Conservation (phyloP, 2,888 invertebrate species). For the Philopedon plagiatum region DNA sequence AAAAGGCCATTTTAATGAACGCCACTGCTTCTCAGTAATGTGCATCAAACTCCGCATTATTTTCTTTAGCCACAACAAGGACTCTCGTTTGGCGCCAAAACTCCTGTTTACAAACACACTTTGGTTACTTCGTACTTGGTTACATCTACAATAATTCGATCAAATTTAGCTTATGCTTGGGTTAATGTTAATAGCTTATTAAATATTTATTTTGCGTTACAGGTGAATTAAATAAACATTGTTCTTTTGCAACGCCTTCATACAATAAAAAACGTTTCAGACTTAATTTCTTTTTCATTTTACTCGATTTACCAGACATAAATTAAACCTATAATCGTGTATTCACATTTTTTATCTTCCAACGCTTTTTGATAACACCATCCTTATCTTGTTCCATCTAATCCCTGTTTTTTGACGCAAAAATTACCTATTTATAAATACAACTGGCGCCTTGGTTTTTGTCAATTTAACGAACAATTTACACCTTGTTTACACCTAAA, state of each 20-base stretch:
- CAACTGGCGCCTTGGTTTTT: background rate
- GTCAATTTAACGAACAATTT: background rate
- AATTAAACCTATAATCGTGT: constrained; percentile 17
- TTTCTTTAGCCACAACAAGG: no score
- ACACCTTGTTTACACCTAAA: constrained; percentile 3
- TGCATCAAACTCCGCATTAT: no score
- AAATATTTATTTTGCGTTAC: background rate
- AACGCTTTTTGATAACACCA: background rate
- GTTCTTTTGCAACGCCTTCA: background rate
- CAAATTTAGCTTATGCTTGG: no score
- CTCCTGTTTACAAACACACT: no score
- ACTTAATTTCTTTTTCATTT: background rate
- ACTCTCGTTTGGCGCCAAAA: no score
- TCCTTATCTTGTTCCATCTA: background rate
- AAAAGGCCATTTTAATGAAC: no score
- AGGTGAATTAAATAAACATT: background rate
- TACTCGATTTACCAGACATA: background rate
- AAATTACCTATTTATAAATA: constrained; percentile 15
- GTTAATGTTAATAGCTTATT: background rate
- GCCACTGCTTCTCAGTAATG: no score
- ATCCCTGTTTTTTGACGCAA: background rate
- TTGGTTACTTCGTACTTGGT: no score
- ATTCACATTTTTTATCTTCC: constrained; percentile 17
- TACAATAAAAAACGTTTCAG: background rate
- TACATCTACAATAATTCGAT: no score